Conservation (phyloP, 2,888 invertebrate genomes). For the Parnassius glacialis region DNA sequence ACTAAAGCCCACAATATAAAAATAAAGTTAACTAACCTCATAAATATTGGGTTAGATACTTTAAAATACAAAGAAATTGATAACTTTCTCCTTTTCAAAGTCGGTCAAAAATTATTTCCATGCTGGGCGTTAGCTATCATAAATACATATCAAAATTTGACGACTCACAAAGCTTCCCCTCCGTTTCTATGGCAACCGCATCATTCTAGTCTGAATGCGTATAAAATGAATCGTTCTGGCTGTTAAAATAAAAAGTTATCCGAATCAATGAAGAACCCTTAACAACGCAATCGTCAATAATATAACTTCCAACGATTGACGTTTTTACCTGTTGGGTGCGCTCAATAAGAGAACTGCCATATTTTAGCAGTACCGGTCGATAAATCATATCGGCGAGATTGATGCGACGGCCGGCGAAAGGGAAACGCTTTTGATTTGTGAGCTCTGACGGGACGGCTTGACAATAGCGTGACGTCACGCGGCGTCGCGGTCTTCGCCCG, state of each 20-base stretch:
- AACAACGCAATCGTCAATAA: slow-evolving; percentile 28
- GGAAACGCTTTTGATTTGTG: slow-evolving; percentile 66
- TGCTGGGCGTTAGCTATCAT: not conserved
- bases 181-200: slow-evolving; percentile 53
- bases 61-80: too few relatives aligned
- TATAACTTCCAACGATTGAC: slow-evolving; percentile 32
- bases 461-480: slow-evolving; percentile 63
- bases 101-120: too few relatives aligned
- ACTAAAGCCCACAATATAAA: too few relatives aligned
- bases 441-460: slow-evolving; percentile 38
- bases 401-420: slow-evolving; percentile 56
- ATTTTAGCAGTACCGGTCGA: slow-evolving; percentile 57
- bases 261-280: slow-evolving; percentile 32
- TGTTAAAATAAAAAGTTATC: slow-evolving; percentile 24
- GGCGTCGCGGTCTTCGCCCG: slow-evolving; percentile 23
- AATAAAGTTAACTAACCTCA: too few relatives aligned
- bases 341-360: slow-evolving; percentile 59
- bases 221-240: slow-evolving; percentile 30
- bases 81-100: too few relatives aligned
- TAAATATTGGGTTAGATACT: too few relatives aligned
- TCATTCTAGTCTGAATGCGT: slow-evolving; percentile 36
- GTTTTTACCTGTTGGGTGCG: slow-evolving; percentile 49
- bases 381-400: slow-evolving; percentile 69
- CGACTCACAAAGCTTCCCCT: slow-evolving; percentile 45
- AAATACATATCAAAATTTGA: not conserved